Evolutionary conservation across 1,140 invertebrate genomes (phyloP).

Genomic region (Steinernema khuongi): DNA sequence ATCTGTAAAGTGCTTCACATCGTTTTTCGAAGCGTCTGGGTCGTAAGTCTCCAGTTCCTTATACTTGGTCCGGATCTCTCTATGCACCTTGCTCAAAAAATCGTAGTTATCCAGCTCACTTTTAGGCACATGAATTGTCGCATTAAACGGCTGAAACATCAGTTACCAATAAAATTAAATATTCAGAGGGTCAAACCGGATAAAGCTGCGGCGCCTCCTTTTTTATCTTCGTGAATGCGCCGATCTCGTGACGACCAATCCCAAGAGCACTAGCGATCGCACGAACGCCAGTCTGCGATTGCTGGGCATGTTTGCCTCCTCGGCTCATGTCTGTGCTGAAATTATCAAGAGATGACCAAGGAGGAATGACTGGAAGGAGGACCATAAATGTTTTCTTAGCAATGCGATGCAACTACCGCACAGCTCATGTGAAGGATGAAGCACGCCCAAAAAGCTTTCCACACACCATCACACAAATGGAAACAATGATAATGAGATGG

Average conservation of each 20-base stretch:
- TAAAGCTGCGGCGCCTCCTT: constrained; percentile 42
- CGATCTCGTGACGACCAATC: constrained; percentile 44
- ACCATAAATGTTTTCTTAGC: not conserved
- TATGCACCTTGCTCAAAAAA: constrained; percentile 11
- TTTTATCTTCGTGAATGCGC: constrained; percentile 31
- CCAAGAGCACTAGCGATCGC: constrained; percentile 44
- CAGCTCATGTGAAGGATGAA: too few species aligned
- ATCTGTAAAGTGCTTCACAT: not conserved
- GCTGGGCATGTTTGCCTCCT: constrained; percentile 13
- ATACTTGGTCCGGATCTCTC: not conserved
- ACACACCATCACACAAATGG: too few species aligned
- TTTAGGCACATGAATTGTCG: constrained; percentile 9
- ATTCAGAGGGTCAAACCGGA: constrained; percentile 36
- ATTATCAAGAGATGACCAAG: not conserved
- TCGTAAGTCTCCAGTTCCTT: constrained; percentile 26
- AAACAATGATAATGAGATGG: too few species aligned
- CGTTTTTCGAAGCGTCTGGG: constrained; percentile 2
- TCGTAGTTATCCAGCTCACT: not conserved
- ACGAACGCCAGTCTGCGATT: constrained; percentile 29
- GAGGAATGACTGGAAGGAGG: too few species aligned
- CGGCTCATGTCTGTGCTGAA: constrained; percentile 16
- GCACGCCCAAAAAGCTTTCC: too few species aligned
- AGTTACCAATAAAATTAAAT: constrained; percentile 18
- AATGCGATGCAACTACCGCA: not conserved
- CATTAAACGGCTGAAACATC: not conserved